Conservation (phyloP, 2,797 vertebrate species). For the Enteromius mattozi region DNA sequence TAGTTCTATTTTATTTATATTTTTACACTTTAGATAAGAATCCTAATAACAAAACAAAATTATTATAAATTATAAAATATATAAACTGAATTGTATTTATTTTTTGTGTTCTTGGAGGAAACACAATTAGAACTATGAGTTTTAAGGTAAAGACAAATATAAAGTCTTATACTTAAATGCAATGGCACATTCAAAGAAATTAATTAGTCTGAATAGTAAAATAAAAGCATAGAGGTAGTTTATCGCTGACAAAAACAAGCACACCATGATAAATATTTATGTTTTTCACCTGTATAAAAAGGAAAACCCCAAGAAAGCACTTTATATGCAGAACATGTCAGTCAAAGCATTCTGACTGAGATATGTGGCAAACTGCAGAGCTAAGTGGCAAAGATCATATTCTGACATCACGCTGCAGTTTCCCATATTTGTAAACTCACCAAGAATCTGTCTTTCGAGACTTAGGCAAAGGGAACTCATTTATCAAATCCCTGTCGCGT, state of each 20-base stretch:
- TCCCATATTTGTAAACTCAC: conserved; percentile 33
- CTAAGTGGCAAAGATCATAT: conserved; percentile 35
- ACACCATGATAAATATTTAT: not conserved
- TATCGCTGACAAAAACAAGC: not conserved
- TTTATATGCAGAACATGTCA: not conserved
- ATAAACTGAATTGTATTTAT: too few species aligned
- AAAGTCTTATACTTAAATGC: not conserved
- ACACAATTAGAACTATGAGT: not conserved
- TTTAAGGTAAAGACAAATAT: not conserved
- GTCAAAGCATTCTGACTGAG: not conserved
- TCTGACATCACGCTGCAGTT: conserved; percentile 30
- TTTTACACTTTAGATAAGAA: not conserved
- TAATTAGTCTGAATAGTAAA: not conserved
- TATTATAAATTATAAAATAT: not conserved
- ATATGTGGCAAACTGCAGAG: not conserved
- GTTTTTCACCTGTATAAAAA: not conserved
- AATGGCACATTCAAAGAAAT: not conserved
- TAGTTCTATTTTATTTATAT: not conserved
- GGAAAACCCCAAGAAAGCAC: not conserved
- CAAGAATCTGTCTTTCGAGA: conserved; percentile 38
- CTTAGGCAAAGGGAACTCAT: conserved; percentile 46
- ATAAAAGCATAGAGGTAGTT: not conserved
- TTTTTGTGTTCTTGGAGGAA: not conserved
- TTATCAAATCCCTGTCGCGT: conserved; percentile 45
- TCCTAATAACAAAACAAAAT: not conserved